Evolutionary conservation across 2,113 vertebrate species (phyloP), one percentile per base, ranked within the genome.

Genomic region (Ictalurus furcatus): DNA sequence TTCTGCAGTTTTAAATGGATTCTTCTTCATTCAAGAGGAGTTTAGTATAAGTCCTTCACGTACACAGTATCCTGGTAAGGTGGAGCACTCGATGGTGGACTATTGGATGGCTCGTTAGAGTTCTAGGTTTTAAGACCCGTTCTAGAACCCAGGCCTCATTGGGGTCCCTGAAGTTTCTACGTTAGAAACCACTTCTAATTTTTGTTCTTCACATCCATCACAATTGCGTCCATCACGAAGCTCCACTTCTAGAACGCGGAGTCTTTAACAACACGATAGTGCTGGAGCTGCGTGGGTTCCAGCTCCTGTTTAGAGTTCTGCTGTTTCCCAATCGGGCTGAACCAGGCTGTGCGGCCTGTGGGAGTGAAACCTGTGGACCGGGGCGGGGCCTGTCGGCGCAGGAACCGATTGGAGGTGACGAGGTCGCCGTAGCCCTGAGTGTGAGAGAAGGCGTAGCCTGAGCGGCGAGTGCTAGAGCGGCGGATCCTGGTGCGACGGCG

Each of bases 391-490:
- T 93, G 93, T 1, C 95, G 93, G 21, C 96, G 93, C 92, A 97
- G 93, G 90, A 96, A 98, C 34, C 96, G 95, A 0, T 97, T 95
- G 0, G 98, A 99, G 25, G 96, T 98, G 89, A 99, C 97, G 90
- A 99, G 97, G 44, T 97, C 96, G 2, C 98, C 98, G 1, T 98
- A 99, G 90, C 98, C 98, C 0, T 97, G 95, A 1, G 96, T 93
- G 63, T 99, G 98, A 3, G 98, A 97, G 95, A 99, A 99, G 40
- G 98, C 98, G 5, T 99, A 99, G 85, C 97, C 98, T 0, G 98
- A 99, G 4, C 97, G 97, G 0, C 96, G 96, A 6, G 96, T 93
- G 92, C 96, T 95, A 89, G 95, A 92, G 74, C 95, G 95, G 40
- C 94, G 96, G 40, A 96, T 88, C 56, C 91, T 95, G 12, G 91